Evolutionary conservation across 2,888 invertebrate genomes (phyloP).

Genomic region (Drosophila sordidula): DNA sequence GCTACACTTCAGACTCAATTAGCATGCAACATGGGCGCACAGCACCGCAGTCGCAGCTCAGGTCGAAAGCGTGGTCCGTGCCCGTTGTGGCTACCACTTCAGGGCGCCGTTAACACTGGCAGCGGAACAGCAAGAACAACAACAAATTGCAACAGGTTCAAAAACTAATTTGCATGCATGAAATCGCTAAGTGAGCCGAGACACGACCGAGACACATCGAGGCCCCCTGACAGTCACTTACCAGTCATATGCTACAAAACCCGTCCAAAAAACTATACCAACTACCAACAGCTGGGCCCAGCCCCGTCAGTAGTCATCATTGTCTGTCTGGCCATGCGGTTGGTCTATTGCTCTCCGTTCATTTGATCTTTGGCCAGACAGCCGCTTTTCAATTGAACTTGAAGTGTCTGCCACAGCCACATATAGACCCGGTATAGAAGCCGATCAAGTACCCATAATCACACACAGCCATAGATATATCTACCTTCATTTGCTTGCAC

Average conservation of each 20-base stretch:
- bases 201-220: conserved; percentile 71
- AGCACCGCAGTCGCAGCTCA: conserved; percentile 3
- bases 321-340: conserved; percentile 71
- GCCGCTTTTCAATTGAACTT: conserved; percentile 75
- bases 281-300: conserved; percentile 53
- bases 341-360: conserved; percentile 52
- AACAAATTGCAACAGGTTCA: conserved; percentile 77
- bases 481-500: conserved; percentile 22
- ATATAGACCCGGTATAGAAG: conserved; percentile 7
- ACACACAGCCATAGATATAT: conserved; percentile 21
- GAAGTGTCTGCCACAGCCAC: conserved; percentile 60
- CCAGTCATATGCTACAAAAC: conserved; percentile 44
- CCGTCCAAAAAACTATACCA: conserved; percentile 49
- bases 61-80: conserved; percentile 22
- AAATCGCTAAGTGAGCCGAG: conserved; percentile 65
- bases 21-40: conserved; percentile 64
- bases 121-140: conserved; percentile 14
- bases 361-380: conserved; percentile 65
- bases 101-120: conserved; percentile 56
- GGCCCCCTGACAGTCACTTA: conserved; percentile 54
- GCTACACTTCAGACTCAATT: conserved; percentile 58
- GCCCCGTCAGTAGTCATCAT: conserved; percentile 43
- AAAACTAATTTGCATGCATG: conserved; percentile 80
- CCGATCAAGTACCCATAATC: conserved; percentile 19
- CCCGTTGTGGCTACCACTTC: conserved; percentile 29